Evolutionary conservation across 2,797 vertebrate genomes (phyloP).

Genomic region (Sciaenops ocellatus): DNA sequence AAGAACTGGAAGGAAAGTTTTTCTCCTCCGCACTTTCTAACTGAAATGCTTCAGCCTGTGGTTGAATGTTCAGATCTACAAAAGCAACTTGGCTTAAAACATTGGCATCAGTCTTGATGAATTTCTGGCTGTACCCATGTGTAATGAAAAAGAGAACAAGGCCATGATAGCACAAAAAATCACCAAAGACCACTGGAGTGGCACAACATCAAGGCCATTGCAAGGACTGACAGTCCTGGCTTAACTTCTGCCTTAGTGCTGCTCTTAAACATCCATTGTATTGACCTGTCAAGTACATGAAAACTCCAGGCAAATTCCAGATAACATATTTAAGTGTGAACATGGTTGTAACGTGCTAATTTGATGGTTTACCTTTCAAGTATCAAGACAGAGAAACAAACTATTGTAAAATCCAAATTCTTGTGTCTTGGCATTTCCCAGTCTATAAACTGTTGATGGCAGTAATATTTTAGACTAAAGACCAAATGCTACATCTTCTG

Average conservation of each 20-base stretch:
- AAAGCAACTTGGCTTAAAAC: neutral
- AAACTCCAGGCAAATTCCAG: neutral
- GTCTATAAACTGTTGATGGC: neutral
- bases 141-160: neutral
- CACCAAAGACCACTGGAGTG: neutral
- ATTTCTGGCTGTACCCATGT: neutral
- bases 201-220: too few species aligned
- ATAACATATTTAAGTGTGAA: neutral
- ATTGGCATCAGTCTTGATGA: neutral
- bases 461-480: neutral
- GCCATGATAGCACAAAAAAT: neutral
- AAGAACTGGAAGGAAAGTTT: neutral
- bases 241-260: neutral
- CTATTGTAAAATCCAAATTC: neutral
- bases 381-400: neutral
- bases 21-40: neutral
- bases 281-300: neutral
- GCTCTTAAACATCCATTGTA: too few species aligned
- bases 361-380: neutral
- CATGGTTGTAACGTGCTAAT: neutral
- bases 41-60: neutral
- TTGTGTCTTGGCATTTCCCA: neutral
- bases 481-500: too few species aligned
- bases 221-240: too few species aligned
- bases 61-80: neutral